phyloP scores from a whole-genome alignment of 2,113 vertebrate species.

The Speoplatyrhinus poulsoni region DNA sequence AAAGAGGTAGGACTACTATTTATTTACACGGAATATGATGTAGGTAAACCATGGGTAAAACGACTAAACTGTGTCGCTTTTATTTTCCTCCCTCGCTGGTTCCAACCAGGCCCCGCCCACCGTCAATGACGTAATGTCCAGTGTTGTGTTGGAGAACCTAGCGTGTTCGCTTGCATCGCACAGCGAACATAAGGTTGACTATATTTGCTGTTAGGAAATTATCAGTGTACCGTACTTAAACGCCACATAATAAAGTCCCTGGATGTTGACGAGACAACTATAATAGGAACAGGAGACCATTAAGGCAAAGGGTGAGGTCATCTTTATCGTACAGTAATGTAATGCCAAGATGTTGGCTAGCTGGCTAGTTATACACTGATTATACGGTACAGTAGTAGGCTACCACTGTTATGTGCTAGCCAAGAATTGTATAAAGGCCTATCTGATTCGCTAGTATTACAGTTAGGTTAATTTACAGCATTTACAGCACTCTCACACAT shows the following conservation, averaged over 20 bases:
- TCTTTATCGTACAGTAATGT: too few relatives aligned
- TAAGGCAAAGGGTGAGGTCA: constrained; percentile 58
- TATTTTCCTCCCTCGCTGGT: too few relatives aligned
- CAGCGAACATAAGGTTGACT: not conserved
- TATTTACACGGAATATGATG: too few relatives aligned
- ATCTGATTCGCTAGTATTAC: not conserved
- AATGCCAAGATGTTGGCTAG: constrained; percentile 29
- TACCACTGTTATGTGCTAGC: not conserved
- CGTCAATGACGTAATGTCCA: too few relatives aligned
- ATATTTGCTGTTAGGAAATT: not conserved
- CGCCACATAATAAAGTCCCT: not conserved
- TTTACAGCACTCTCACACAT: not conserved
- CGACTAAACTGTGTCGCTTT: too few relatives aligned
- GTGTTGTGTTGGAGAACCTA: not conserved
- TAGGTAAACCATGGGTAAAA: too few relatives aligned
- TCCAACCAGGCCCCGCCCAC: too few relatives aligned
- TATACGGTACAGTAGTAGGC: not conserved
- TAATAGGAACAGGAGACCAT: constrained; percentile 35
- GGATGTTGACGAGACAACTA: constrained; percentile 37
- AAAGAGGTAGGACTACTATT: too few relatives aligned
- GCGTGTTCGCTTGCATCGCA: not conserved
- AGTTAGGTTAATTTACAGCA: not conserved
- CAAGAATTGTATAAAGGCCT: not conserved
- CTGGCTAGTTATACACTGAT: not conserved
- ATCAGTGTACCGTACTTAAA: constrained; percentile 11